These are phyloP conservation scores for Horisme vitalbata DNA, from an alignment of 2,888 invertebrate genomes.

Conservation along the genomic window DNA sequence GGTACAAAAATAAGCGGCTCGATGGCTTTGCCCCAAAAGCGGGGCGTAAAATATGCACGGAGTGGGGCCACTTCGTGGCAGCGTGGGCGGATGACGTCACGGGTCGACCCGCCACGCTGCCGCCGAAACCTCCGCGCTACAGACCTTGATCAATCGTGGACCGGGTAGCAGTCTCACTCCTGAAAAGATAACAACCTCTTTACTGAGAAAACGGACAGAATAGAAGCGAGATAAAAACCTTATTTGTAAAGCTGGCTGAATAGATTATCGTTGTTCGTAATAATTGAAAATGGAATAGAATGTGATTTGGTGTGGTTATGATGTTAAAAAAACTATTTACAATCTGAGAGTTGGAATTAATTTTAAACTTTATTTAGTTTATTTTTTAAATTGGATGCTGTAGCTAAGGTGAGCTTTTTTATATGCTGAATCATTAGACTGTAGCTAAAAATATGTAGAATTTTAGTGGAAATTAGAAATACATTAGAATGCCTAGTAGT, in stretches of 20 bases:
- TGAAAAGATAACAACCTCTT: no score
- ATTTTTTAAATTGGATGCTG: slow-evolving; percentile 15
- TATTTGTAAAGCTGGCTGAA: slow-evolving; percentile 30
- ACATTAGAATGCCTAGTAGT: background rate
- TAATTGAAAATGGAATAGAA: slow-evolving; percentile 13
- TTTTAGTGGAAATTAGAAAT: background rate
- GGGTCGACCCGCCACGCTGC: slow-evolving; percentile 65
- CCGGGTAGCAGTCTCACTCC: slow-evolving; percentile 41
- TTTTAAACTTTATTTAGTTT: background rate
- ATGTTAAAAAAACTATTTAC: no score
- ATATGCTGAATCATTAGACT: no score
- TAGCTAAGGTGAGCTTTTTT: slow-evolving; percentile 44
- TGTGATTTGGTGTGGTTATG: no score
- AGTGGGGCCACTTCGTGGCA: slow-evolving; percentile 47
- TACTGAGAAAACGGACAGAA: no score
- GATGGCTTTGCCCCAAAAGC: slow-evolving; percentile 58
- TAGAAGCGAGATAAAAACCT: no score
- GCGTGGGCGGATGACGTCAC: slow-evolving; percentile 64
- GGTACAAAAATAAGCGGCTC: slow-evolving; percentile 52
- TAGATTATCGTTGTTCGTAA: slow-evolving; percentile 16
- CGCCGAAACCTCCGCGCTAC: slow-evolving; percentile 57
- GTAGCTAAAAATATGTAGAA: slow-evolving; percentile 1
- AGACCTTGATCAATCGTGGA: slow-evolving; percentile 61
- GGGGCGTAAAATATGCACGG: slow-evolving; percentile 69
- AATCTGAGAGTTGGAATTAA: background rate